These are phyloP conservation scores for Dromas ardeola DNA, from an alignment of 2,113 vertebrate species.

Conservation along the genomic window DNA sequence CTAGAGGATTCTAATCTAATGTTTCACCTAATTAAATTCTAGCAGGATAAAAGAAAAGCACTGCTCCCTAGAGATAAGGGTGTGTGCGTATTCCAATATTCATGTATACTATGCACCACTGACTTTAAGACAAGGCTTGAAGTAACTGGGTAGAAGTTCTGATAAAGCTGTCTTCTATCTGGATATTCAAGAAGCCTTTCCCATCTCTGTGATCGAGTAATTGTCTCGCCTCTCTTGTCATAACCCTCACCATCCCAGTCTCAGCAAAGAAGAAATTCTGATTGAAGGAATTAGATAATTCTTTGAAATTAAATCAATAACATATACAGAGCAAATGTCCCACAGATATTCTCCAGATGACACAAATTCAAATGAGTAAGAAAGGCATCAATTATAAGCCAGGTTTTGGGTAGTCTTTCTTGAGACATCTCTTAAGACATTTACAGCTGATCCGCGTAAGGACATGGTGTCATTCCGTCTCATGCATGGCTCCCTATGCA, in stretches of 20 bases:
- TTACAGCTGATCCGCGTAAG: not conserved
- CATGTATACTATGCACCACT: not conserved
- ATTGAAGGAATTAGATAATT: not conserved
- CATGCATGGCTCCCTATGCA: not conserved
- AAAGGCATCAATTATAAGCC: not conserved
- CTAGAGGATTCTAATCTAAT: not conserved
- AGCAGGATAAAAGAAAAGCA: not conserved
- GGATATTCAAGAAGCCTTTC: not conserved
- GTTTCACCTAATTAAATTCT: constrained; percentile 33
- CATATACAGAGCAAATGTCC: not conserved
- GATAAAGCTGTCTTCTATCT: not conserved
- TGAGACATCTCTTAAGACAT: not conserved
- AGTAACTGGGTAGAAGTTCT: not conserved
- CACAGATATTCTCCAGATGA: not conserved
- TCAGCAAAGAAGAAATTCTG: not conserved
- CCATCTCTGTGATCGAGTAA: not conserved
- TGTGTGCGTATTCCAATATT: not conserved
- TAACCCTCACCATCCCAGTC: not conserved
- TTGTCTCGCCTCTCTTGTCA: not conserved
- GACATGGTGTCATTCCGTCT: not conserved
- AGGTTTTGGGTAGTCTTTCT: not conserved
- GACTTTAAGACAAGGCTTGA: not conserved
- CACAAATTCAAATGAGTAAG: not conserved
- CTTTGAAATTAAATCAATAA: not conserved
- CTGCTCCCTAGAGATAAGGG: not conserved